A percentile compares a stretch with the other conserved stretches of the same genome.
These are phyloP conservation scores for Eurois occulta DNA, from an alignment of 2,888 invertebrate genomes.

Conservation along the genomic window DNA sequence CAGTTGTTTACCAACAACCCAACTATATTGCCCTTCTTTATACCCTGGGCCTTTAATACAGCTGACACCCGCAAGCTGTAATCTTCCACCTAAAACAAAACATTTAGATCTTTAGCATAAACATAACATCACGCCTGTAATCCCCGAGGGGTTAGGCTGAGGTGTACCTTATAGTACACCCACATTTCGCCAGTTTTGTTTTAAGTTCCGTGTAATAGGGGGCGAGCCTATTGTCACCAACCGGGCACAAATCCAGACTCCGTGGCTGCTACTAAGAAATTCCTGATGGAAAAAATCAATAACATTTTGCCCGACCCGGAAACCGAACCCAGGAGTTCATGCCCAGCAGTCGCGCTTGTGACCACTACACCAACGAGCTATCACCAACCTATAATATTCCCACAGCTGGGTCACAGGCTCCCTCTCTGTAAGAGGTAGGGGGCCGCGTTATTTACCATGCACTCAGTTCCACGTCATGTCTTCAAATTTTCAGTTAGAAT, in stretches of 20 bases:
- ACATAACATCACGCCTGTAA: background rate
- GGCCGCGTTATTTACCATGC: background rate
- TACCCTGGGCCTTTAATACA: slow-evolving; percentile 94
- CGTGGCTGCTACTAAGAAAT: background rate
- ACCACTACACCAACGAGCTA: background rate
- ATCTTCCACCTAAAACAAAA: slow-evolving; percentile 93
- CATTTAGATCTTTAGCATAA: background rate
- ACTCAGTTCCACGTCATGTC: background rate
- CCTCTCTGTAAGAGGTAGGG: background rate
- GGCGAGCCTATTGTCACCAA: background rate
- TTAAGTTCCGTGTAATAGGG: background rate
- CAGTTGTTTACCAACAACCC: slow-evolving; percentile 97
- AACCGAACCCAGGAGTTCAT: background rate
- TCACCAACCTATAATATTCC: background rate
- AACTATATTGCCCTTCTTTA: slow-evolving; percentile 96
- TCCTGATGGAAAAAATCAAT: background rate
- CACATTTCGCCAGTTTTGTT: background rate
- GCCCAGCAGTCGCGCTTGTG: background rate
- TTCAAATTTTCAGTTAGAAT: background rate
- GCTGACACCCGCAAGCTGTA: slow-evolving; percentile 96
- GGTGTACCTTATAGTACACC: background rate
- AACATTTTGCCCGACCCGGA: background rate
- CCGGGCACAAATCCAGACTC: background rate
- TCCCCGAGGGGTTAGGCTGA: background rate
- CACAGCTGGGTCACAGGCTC: background rate